A percentile compares a stretch with the other conserved stretches of the same genome.
Evolutionary conservation across 2,888 invertebrate species (phyloP).

Genomic region (Caenorhabditis uteleia): DNA sequence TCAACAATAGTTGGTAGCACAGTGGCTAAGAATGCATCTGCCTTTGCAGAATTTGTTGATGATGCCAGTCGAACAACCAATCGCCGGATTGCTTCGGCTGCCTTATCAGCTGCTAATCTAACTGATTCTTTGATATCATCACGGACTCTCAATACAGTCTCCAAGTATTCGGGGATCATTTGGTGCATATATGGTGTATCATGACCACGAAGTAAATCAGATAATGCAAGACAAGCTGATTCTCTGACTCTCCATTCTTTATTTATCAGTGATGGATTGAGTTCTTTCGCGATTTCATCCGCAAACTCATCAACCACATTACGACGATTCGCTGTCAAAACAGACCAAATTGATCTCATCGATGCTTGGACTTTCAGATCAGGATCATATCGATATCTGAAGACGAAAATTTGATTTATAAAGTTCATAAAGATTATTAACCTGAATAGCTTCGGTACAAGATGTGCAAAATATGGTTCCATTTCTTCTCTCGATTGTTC

Average conservation of each 20-base stretch:
- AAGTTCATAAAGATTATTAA: no score
- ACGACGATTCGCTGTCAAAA: conserved; percentile 84
- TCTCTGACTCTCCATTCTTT: conserved; percentile 88
- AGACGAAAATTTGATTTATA: background rate
- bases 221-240: conserved; percentile 83
- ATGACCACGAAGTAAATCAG: conserved; percentile 81
- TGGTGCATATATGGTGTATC: conserved; percentile 71
- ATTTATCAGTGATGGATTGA: conserved; percentile 82
- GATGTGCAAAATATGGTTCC: conserved; percentile 81
- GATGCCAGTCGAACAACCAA: conserved; percentile 31
- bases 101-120: conserved; percentile 71
- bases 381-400: conserved; percentile 84
- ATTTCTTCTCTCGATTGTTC: conserved; percentile 84
- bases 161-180: conserved; percentile 78
- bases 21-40: conserved; percentile 34
- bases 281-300: conserved; percentile 82
- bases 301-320: conserved; percentile 85
- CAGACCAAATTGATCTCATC: conserved; percentile 92
- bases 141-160: conserved; percentile 85
- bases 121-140: conserved; percentile 84
- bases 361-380: conserved; percentile 88
- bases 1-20: conserved; percentile 52
- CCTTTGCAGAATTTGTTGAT: conserved; percentile 38
- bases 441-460: conserved; percentile 82
- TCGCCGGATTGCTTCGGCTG: conserved; percentile 71